Conservation (phyloP, 1,140 invertebrate species). For the Macrobrachium nipponense region DNA sequence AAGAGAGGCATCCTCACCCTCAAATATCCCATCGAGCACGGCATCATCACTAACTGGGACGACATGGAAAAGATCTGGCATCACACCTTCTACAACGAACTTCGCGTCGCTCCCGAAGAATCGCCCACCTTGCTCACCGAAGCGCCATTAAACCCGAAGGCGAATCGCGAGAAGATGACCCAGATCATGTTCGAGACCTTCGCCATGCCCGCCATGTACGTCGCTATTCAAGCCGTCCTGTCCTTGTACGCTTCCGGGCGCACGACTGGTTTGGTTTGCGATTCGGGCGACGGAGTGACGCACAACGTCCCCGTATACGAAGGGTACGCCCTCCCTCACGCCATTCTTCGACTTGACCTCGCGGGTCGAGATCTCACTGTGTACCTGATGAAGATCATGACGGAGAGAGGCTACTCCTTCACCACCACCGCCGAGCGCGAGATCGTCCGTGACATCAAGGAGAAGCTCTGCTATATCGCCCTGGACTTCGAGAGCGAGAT, state of each 20-base stretch:
- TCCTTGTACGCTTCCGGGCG: conserved; percentile 92
- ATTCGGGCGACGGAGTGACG: conserved; percentile 93
- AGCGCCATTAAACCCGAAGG: conserved; percentile 89
- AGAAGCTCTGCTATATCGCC: conserved; percentile 91
- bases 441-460: conserved; percentile 93
- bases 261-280: conserved; percentile 93
- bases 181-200: conserved; percentile 95
- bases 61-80: conserved; percentile 98
- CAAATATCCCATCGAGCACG: conserved; percentile 95
- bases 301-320: conserved; percentile 96
- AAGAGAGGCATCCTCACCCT: conserved; percentile 91
- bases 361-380: conserved; percentile 90
- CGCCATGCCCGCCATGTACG: conserved; percentile 93
- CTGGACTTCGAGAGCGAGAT: conserved; percentile 61
- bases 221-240: conserved; percentile 90
- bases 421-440: conserved; percentile 81
- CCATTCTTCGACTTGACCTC: conserved; percentile 87
- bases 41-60: conserved; percentile 96
- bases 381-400: conserved; percentile 92
- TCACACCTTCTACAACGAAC: conserved; percentile 94
- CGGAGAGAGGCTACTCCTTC: conserved; percentile 76
- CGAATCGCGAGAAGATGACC: conserved; percentile 89
- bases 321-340: conserved; percentile 87
- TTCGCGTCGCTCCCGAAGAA: conserved; percentile 94
- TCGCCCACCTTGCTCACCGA: conserved; percentile 92